A percentile compares a stretch with the other conserved stretches of the same genome.
phyloP scores from a whole-genome alignment of 2,888 invertebrate genomes.

The Ceriagrion tenellum region DNA sequence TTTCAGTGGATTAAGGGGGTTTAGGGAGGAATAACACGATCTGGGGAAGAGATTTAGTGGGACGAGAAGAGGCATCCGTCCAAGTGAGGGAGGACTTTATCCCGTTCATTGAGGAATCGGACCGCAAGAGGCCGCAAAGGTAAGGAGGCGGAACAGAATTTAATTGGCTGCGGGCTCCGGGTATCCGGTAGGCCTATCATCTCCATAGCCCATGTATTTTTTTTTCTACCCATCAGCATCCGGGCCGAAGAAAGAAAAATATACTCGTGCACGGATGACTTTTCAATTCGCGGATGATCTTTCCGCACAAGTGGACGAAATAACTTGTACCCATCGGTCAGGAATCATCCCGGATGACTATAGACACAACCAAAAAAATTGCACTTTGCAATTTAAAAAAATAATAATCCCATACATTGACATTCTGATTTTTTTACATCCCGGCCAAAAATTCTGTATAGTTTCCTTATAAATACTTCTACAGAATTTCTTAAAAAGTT shows the following conservation, averaged over 20 bases:
- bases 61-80: neutral
- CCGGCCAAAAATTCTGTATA: too few species aligned
- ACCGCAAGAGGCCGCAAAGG: neutral
- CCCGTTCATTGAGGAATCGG: too few species aligned
- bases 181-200: neutral
- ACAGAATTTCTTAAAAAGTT: too few species aligned
- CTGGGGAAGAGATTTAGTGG: neutral
- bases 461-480: too few species aligned
- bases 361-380: too few species aligned
- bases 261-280: neutral
- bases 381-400: too few species aligned
- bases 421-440: too few species aligned
- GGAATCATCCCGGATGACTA: too few species aligned
- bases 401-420: too few species aligned
- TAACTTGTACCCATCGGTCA: too few species aligned
- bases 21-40: neutral
- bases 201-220: neutral
- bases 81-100: neutral
- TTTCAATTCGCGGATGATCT: too few species aligned
- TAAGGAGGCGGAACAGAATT: slow-evolving; percentile 10
- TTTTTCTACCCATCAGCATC: neutral
- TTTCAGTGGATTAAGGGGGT: slow-evolving; percentile 29
- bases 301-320: too few species aligned
- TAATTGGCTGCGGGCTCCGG: neutral
- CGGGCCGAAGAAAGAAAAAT: neutral